Percentiles rank a stretch among this genome's conserved stretches.
Evolutionary conservation across 2,113 vertebrate genomes (phyloP).

Genomic region (Baryphthengus martii): DNA sequence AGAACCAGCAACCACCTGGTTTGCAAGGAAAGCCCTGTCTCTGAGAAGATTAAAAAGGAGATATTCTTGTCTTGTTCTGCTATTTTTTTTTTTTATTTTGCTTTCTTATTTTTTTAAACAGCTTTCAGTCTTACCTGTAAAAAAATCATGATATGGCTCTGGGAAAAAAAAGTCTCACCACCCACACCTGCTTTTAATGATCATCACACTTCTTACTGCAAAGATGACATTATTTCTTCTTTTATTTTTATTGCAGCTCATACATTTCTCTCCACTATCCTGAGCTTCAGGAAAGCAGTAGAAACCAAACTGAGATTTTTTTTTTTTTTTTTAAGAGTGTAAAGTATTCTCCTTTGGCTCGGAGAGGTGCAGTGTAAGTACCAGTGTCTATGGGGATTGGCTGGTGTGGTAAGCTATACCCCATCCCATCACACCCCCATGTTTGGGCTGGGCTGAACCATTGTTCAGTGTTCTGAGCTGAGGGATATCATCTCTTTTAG

Average conservation of each 20-base stretch:
- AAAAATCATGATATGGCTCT: not conserved
- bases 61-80: not conserved
- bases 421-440: not conserved
- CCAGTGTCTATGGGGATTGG: fast-evolving
- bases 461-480: not conserved
- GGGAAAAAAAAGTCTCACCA: not conserved
- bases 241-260: not conserved
- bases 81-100: too few species aligned
- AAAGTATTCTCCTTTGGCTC: not conserved
- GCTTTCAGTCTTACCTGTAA: not conserved
- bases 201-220: not conserved
- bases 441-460: not conserved
- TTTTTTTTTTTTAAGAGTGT: not conserved
- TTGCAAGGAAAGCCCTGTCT: not conserved
- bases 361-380: not conserved
- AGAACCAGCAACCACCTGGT: not conserved
- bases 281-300: not conserved
- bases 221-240: not conserved
- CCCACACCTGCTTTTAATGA: not conserved
- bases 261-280: not conserved
- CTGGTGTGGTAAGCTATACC: not conserved
- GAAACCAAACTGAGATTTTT: not conserved
- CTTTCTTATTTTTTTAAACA: not conserved
- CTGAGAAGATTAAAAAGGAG: not conserved
- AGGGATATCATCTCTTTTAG: not conserved